phyloP scores from a whole-genome alignment of 2,113 vertebrate species.

The Mohoua ochrocephala region DNA sequence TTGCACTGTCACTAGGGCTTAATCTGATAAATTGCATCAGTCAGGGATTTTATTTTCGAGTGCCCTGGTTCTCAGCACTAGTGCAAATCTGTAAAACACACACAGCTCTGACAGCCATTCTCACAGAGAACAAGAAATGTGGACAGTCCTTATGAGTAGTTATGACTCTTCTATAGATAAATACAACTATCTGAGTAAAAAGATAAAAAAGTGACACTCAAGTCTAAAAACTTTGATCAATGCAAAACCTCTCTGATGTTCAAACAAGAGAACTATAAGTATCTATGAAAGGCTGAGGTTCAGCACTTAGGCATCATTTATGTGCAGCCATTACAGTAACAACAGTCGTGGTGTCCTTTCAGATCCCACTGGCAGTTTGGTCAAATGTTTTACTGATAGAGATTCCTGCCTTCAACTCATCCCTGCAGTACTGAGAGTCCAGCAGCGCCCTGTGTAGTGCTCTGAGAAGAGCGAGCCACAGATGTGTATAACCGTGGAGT shows the following conservation, averaged over 20 bases:
- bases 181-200: background rate
- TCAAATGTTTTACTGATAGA: background rate
- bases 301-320: background rate
- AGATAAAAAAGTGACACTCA: background rate
- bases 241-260: background rate
- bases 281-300: background rate
- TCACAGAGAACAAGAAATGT: background rate
- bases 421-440: background rate
- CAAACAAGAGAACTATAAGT: background rate
- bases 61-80: background rate
- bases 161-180: background rate
- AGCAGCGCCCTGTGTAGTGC: background rate
- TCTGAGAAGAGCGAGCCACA: background rate
- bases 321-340: fast-evolving
- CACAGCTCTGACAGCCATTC: background rate
- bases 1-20: background rate
- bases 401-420: background rate
- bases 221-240: background rate
- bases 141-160: background rate
- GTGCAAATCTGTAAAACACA: background rate
- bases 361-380: background rate
- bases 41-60: background rate
- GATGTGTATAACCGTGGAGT: background rate
- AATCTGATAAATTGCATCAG: background rate
- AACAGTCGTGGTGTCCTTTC: background rate